A percentile compares a stretch with the other conserved stretches of the same genome.
Conservation (phyloP, 2,113 vertebrate genomes). For the Indicator indicator region DNA sequence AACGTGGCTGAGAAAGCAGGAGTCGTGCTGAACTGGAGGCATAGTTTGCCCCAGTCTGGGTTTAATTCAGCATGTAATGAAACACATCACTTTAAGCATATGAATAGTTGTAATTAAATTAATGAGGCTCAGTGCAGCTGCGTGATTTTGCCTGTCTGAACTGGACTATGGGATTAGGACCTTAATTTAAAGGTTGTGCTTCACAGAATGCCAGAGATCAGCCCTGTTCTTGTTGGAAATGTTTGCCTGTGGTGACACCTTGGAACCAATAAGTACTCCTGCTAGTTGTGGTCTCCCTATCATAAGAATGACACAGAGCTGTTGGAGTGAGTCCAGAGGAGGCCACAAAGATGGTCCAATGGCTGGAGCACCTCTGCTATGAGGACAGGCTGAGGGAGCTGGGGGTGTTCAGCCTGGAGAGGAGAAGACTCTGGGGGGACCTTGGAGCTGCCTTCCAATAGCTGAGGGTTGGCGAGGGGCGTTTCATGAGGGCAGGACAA, state of each 20-base stretch:
- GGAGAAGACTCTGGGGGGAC: no score
- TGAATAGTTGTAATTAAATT: slow-evolving; percentile 45
- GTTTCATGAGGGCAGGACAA: no score
- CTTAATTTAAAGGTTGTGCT: not conserved
- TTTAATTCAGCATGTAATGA: slow-evolving; percentile 50
- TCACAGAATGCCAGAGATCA: not conserved
- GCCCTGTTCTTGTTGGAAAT: not conserved
- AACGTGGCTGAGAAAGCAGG: not conserved
- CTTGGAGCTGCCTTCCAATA: no score
- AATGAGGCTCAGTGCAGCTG: not conserved
- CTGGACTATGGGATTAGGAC: not conserved
- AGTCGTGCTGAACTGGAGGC: not conserved
- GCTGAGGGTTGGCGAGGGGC: no score
- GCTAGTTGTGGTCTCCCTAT: no score
- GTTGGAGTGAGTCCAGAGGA: no score
- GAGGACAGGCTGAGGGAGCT: no score
- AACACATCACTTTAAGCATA: slow-evolving; percentile 23
- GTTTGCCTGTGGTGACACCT: not conserved
- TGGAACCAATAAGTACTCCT: not conserved
- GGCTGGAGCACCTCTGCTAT: no score
- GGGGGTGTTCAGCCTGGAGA: no score
- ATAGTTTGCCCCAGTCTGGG: not conserved
- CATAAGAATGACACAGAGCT: no score
- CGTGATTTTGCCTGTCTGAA: slow-evolving; percentile 14
- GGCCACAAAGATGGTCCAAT: no score